These are phyloP conservation scores for Parauchenoglanis ngamensis DNA, from an alignment of 2,797 vertebrate species.

Conservation along the genomic window DNA sequence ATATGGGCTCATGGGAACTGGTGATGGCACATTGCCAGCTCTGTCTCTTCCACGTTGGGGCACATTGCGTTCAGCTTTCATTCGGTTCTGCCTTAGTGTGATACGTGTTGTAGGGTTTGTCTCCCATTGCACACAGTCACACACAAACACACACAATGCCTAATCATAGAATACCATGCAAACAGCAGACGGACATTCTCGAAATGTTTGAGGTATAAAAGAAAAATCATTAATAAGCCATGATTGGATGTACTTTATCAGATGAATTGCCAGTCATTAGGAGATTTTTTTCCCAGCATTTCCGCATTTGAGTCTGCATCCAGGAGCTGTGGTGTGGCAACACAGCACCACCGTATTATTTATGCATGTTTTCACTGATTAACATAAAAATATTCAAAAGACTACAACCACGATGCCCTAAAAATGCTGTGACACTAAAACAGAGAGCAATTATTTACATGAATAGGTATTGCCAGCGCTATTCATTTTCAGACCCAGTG, in stretches of 20 bases:
- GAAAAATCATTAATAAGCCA: background rate
- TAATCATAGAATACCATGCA: background rate
- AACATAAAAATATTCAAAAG: background rate
- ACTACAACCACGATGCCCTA: too few species aligned
- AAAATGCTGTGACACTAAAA: background rate
- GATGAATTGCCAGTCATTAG: too few species aligned
- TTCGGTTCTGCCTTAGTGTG: background rate
- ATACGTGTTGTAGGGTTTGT: too few species aligned
- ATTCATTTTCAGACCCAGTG: background rate
- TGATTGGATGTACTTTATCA: background rate
- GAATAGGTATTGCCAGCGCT: background rate
- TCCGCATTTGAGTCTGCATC: background rate
- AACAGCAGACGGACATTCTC: slow-evolving; percentile 11
- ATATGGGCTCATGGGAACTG: slow-evolving; percentile 9
- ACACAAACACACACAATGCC: slow-evolving; percentile 6
- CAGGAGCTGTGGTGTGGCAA: background rate
- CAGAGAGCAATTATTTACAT: background rate
- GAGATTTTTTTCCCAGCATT: too few species aligned
- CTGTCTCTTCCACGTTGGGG: background rate
- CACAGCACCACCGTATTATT: background rate
- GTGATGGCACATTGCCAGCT: background rate
- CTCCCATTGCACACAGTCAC: background rate
- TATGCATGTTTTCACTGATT: background rate
- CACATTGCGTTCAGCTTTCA: background rate
- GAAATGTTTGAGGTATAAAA: background rate